These are phyloP conservation scores for Plebejus melissa DNA, from an alignment of 2,888 invertebrate species.

Conservation along the genomic window DNA sequence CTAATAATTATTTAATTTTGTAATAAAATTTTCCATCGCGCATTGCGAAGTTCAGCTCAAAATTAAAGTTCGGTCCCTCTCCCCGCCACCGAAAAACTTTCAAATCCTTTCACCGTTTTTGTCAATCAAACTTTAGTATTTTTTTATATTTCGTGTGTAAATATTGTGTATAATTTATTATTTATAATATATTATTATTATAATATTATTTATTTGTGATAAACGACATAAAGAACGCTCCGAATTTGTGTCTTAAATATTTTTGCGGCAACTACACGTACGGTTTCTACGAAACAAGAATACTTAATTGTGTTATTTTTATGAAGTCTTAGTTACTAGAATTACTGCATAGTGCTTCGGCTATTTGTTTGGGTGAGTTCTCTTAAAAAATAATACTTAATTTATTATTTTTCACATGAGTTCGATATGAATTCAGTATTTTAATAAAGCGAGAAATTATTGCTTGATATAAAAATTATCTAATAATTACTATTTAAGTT, in stretches of 20 bases:
- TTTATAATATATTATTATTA: not conserved
- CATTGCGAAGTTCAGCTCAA: slow-evolving; percentile 7
- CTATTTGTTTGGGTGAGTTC: not conserved
- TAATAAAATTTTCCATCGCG: not conserved
- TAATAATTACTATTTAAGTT: no score
- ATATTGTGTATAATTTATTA: not conserved
- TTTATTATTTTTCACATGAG: no score
- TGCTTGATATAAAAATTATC: no score
- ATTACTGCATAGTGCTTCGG: not conserved
- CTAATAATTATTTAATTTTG: not conserved
- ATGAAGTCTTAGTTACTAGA: not conserved
- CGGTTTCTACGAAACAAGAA: not conserved
- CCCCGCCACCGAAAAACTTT: slow-evolving; percentile 15
- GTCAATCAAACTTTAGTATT: slow-evolving; percentile 2
- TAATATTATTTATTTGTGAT: not conserved
- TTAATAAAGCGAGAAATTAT: no score
- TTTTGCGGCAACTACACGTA: not conserved
- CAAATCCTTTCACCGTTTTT: slow-evolving; percentile 19
- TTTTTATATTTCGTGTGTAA: slow-evolving; percentile 3
- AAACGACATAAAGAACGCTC: not conserved
- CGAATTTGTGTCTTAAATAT: not conserved
- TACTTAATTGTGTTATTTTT: not conserved
- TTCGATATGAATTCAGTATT: no score
- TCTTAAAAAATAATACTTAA: not conserved
- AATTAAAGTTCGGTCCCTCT: not conserved